Evolutionary conservation across 2,888 invertebrate species (phyloP), one percentile per base, ranked within the genome.

Genomic region (Microchrysa polita): DNA sequence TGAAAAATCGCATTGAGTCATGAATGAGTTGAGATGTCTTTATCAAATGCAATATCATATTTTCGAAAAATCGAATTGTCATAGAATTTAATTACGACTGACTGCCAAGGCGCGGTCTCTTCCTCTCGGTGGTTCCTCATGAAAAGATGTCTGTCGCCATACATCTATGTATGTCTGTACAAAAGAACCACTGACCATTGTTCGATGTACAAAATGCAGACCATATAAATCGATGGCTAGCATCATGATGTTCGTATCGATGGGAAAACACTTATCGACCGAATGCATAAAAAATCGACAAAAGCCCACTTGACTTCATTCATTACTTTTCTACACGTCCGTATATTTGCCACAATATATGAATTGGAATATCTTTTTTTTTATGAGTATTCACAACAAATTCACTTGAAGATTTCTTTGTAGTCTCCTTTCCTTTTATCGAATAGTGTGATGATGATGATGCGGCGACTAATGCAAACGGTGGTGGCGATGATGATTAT

Each of bases 71-170:
- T 18, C 44, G 18, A 20, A 23, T 23, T 74, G 75, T 75, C 75
- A 75, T 74, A 74, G 22, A 60, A 61, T 72, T 74, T 75, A 75
- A 75, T 75, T 74, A 75, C 42, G 44, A 34, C 18, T 60, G 53
- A 42, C 23, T 23, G 57, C 44, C 65, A n/a, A n/a, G n/a, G n/a
- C n/a, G n/a, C n/a, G 27, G 59, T 42, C 67, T 61, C 59, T 57
- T 60, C 52, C 52, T 72, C 72, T 16, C 27, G 48, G 12, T 42
- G 71, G 60, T 57, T 57, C 57, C 57, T 55, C 34, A 63, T 34
- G 27, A 34, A 34, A 67, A 75, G 72, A 72, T 44, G 73, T 74
- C 75, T 75, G 75, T 75, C 75, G 75, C 75, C 75, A 72, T 74
- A 67, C n/a, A n/a, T n/a, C n/a, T n/a, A n/a, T n/a, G n/a, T n/a